phyloP scores from a whole-genome alignment of 92 coral and sea anemone genomes.

The Zoanthus solanderi region DNA sequence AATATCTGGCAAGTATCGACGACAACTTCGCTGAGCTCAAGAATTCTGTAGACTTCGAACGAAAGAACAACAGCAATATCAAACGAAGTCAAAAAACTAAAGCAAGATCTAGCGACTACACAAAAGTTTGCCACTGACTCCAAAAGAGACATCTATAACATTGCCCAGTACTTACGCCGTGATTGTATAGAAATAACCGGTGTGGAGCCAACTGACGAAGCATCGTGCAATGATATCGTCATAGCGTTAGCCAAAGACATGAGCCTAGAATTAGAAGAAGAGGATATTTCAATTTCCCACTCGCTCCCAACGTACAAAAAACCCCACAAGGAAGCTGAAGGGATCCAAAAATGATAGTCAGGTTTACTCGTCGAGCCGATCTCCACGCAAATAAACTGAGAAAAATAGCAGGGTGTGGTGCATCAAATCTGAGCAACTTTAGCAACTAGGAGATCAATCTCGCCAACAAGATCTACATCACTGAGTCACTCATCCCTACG shows the following conservation, averaged over 20 bases:
- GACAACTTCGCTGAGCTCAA: background rate
- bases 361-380: background rate
- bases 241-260: background rate
- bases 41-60: background rate
- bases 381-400: background rate
- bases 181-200: background rate
- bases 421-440: background rate
- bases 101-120: background rate
- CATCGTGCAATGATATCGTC: conserved; percentile 11
- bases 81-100: background rate
- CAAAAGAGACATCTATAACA: background rate
- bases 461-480: background rate
- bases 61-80: background rate
- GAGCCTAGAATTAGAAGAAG: background rate
- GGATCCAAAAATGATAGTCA: background rate
- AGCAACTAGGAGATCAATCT: background rate
- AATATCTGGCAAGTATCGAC: conserved; percentile 7
- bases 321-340: background rate
- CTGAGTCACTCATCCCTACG: background rate
- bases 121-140: background rate
- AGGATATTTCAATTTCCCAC: conserved; percentile 12
- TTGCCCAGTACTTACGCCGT: background rate
- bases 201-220: background rate
- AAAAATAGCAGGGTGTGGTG: background rate
- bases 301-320: conserved; percentile 10